Evolutionary conservation across 2,113 vertebrate species (phyloP).

Genomic region (Aix galericulata): DNA sequence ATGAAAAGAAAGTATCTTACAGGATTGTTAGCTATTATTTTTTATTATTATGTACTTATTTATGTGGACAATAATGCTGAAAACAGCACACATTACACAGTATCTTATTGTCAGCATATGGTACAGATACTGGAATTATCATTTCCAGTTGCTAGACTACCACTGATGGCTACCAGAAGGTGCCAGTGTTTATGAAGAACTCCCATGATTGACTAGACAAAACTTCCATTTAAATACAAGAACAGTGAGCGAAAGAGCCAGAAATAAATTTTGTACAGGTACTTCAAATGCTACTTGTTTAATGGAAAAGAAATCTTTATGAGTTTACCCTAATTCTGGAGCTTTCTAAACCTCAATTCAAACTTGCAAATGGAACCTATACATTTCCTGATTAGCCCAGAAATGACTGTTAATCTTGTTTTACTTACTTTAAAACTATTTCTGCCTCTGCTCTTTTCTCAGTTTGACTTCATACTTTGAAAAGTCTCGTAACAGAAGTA

Average conservation of each 20-base stretch:
- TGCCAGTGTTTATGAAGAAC: neutral
- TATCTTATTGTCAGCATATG: neutral
- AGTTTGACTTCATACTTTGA: neutral
- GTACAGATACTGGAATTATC: neutral
- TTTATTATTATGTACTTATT: neutral
- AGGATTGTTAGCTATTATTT: neutral
- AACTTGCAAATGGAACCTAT: neutral
- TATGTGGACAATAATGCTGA: neutral
- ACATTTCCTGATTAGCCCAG: neutral
- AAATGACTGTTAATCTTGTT: neutral
- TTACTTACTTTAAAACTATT: neutral
- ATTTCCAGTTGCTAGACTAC: neutral
- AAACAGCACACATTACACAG: neutral
- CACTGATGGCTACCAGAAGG: neutral
- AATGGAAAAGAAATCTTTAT: neutral
- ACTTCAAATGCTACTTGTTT: neutral
- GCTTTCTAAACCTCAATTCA: neutral
- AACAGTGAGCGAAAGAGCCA: rapidly evolving
- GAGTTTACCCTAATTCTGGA: neutral
- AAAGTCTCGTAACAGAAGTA: neutral
- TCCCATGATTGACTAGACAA: neutral
- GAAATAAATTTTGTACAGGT: neutral
- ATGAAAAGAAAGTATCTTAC: neutral
- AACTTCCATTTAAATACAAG: neutral
- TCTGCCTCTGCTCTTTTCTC: neutral